Conservation (phyloP, 2,888 invertebrate genomes). For the Hecatera dysodea region DNA sequence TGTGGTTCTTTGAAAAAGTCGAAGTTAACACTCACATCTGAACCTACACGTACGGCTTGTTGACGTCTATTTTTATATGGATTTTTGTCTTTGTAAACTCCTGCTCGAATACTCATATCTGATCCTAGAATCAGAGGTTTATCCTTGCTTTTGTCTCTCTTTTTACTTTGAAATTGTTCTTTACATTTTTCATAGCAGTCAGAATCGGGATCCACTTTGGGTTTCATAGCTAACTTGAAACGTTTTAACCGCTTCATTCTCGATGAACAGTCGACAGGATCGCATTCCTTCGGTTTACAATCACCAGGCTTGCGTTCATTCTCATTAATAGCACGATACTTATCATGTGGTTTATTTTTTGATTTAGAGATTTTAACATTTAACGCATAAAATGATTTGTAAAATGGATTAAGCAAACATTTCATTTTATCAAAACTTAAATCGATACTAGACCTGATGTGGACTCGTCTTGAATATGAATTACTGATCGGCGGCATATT, state of each 20-base stretch:
- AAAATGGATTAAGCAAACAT: slow-evolving; percentile 44
- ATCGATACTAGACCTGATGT: slow-evolving; percentile 29
- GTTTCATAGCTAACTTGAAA: not conserved
- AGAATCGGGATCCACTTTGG: not conserved
- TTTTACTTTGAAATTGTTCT: not conserved
- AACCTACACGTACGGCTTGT: slow-evolving; percentile 56
- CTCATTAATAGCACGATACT: not conserved
- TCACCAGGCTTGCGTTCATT: slow-evolving; percentile 48
- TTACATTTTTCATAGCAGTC: not conserved
- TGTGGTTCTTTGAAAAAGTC: slow-evolving; percentile 64
- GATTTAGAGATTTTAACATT: slow-evolving; percentile 42
- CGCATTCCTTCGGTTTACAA: slow-evolving; percentile 60
- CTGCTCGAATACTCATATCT: slow-evolving; percentile 14
- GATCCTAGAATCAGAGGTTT: slow-evolving; percentile 18
- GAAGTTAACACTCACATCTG: slow-evolving; percentile 63
- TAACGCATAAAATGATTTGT: slow-evolving; percentile 48
- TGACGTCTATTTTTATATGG: slow-evolving; percentile 8
- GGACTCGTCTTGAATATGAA: slow-evolving; percentile 10
- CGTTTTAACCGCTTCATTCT: slow-evolving; percentile 36
- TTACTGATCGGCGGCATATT: not conserved
- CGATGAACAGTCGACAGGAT: slow-evolving; percentile 52
- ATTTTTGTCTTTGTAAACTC: slow-evolving; percentile 31
- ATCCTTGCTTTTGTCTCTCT: not conserved
- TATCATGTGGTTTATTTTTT: slow-evolving; percentile 1
- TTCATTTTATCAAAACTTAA: slow-evolving; percentile 37